Evolutionary conservation across 2,113 vertebrate genomes (phyloP), one percentile per base, ranked within the genome.

Genomic region (Globicephala melas): DNA sequence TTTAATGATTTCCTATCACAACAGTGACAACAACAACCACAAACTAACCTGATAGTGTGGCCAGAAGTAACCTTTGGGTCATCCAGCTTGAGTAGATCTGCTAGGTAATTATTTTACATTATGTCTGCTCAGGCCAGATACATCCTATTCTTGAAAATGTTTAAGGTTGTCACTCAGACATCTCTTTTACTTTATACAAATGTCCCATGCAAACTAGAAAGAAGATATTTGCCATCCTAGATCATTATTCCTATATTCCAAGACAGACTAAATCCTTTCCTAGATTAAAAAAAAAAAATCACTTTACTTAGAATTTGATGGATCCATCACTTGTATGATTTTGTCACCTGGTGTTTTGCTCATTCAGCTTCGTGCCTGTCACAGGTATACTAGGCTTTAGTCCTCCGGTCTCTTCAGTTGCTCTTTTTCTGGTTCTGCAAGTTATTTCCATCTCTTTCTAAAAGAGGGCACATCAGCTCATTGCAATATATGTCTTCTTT

Each of bases 1-100:
- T 76, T 96, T 96, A 94, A 94, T 65, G 55, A 96, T 94, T 95
- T 95, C 41, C 68, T 96, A 9, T 93, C 94, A 89, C 55, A 73
- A 18, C 53, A 53, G 2, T 53, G 50, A 67, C 65, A 89, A 62
- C n/a, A 62, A 38, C 31, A 84, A 68, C 41, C 58, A 50, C 47
- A 95, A 83, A 94, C 23, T 62, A 50, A 26, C 17, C n/a, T 41
- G 18, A 38, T 2, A 60, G 8, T 63, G 38, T 88, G 71, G 26
- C 67, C 50, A 25, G 71, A 85, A 55, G 76, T 80, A 85, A 63
- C 41, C 50, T 76, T 58, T 94, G 90, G 81, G 33, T 96, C 85
- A 53, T 76, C 44, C 71, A 89, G 23, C 81, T 83, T 95, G 74
- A 90, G 68, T 68, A 17, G 67, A 20, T 68, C 33, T 33, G 2